Conservation (phyloP, 2,113 vertebrate species). For the Stercorarius parasiticus region DNA sequence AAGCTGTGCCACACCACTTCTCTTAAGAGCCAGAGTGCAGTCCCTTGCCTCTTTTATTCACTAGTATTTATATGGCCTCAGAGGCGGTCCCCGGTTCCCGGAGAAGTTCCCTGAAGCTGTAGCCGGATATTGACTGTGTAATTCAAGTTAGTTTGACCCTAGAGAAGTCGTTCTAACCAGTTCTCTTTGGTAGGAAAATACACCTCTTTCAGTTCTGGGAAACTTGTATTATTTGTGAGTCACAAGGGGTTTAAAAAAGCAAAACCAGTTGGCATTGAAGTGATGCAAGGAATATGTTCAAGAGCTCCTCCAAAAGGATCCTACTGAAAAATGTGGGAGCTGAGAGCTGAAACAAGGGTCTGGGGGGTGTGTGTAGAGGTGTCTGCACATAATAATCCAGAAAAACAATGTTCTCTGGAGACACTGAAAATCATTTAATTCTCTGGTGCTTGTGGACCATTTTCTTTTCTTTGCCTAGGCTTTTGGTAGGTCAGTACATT, state of each 20-base stretch:
- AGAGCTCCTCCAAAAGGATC: background rate
- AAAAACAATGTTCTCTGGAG: background rate
- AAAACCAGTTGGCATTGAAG: background rate
- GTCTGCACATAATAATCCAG: background rate
- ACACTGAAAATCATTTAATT: background rate
- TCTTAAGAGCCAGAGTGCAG: background rate
- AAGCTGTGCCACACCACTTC: background rate
- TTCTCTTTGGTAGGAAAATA: slow-evolving; percentile 37
- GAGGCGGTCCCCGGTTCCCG: background rate
- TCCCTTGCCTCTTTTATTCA: slow-evolving; percentile 33
- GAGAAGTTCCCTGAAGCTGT: slow-evolving; percentile 4
- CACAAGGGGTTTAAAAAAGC: slow-evolving; percentile 17
- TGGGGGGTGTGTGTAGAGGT: rapidly evolving
- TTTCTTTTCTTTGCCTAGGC: background rate
- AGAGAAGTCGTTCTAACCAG: slow-evolving; percentile 39
- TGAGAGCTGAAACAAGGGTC: background rate
- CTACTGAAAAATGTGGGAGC: background rate
- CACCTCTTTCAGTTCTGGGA: slow-evolving; percentile 21
- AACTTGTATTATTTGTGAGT: slow-evolving; percentile 20
- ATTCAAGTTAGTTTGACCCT: slow-evolving; percentile 62
- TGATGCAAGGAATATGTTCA: background rate
- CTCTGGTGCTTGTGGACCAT: background rate
- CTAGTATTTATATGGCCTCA: slow-evolving; percentile 44
- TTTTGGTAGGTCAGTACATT: background rate
- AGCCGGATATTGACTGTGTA: slow-evolving; percentile 36